phyloP scores from a whole-genome alignment of 2,113 vertebrate species.

The Oophaga pumilio region DNA sequence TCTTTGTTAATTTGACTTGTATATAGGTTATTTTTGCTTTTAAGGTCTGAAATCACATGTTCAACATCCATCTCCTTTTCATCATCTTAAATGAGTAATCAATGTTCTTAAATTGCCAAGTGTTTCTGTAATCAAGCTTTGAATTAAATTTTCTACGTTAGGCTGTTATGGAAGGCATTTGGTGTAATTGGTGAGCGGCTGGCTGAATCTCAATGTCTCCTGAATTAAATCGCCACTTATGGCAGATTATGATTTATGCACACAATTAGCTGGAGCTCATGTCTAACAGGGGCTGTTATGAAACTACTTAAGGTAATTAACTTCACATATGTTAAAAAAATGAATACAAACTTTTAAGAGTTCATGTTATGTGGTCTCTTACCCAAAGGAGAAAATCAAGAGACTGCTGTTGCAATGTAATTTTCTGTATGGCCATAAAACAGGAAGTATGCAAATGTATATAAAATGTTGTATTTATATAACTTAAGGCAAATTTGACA shows the following conservation, averaged over 20 bases:
- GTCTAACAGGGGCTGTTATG: conserved; percentile 35
- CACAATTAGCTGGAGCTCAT: conserved; percentile 44
- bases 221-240: conserved; percentile 53
- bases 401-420: neutral
- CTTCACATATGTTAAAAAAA: conserved; percentile 51
- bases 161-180: conserved; percentile 54
- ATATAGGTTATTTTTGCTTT: conserved; percentile 44
- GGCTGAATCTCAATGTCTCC: conserved; percentile 52
- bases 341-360: conserved; percentile 22
- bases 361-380: conserved; percentile 8
- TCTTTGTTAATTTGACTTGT: conserved; percentile 47
- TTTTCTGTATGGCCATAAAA: no score
- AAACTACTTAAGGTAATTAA: conserved; percentile 47
- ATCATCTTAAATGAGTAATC: conserved; percentile 56
- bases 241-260: conserved; percentile 56
- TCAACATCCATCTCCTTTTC: conserved; percentile 55
- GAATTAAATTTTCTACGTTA: conserved; percentile 55
- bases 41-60: conserved; percentile 27
- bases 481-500: no score
- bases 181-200: conserved; percentile 53
- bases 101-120: conserved; percentile 57
- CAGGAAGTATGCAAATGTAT: no score
- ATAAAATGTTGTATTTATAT: no score
- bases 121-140: conserved; percentile 54
- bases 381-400: neutral